Evolutionary conservation across 2,797 vertebrate genomes (phyloP).

Genomic region (Tinamus major): DNA sequence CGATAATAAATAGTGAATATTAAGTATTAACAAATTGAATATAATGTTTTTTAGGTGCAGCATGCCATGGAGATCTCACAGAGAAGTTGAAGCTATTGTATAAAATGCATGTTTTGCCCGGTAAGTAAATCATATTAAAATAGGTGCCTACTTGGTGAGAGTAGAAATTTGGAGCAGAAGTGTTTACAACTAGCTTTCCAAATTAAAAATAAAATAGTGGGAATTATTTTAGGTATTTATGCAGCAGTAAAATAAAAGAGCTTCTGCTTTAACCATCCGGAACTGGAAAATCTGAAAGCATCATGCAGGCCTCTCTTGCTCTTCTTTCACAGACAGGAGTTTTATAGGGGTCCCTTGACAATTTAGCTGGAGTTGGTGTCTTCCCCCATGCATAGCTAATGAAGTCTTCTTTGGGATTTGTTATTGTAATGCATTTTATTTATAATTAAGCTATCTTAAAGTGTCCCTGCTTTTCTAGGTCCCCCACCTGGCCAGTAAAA

Average conservation of each 20-base stretch:
- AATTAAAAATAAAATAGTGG: conserved; percentile 15
- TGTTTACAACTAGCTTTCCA: conserved; percentile 2
- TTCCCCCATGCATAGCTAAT: neutral
- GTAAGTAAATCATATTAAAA: conserved; percentile 78
- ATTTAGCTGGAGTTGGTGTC: neutral
- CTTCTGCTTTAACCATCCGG: neutral
- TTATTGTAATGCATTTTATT: neutral
- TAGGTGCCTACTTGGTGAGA: neutral
- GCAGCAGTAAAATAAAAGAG: neutral
- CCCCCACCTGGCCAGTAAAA: neutral
- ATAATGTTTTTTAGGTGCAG: conserved; percentile 82
- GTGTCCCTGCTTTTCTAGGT: neutral
- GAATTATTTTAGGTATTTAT: neutral
- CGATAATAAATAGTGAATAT: neutral
- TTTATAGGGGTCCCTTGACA: neutral
- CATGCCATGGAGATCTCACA: conserved; percentile 93
- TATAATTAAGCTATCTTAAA: neutral
- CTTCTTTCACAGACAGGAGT: neutral
- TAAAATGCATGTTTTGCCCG: conserved; percentile 94
- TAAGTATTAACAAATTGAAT: neutral
- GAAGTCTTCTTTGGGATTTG: neutral
- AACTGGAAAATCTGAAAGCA: neutral
- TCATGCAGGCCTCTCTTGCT: neutral
- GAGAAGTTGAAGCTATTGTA: conserved; percentile 96
- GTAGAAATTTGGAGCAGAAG: neutral